Percentiles rank a stretch among this genome's conserved stretches.
Evolutionary conservation across 1,140 invertebrate species (phyloP).

Genomic region (Megathymus violae): DNA sequence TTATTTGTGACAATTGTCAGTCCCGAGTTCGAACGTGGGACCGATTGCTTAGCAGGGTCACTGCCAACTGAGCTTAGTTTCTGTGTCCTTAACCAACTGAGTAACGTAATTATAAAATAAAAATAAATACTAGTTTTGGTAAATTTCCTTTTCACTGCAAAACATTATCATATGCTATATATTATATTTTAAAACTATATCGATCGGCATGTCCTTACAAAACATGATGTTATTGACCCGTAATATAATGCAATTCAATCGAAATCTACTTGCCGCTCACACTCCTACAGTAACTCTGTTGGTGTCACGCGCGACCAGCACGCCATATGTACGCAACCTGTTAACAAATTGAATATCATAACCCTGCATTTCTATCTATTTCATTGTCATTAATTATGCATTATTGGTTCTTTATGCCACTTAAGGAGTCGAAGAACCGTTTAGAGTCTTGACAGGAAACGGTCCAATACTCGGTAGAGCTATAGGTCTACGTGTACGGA

Average conservation of each 20-base stretch:
- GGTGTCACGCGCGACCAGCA: constrained; percentile 44
- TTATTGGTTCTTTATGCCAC: constrained; percentile 1
- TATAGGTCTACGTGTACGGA: no score
- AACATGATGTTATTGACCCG: constrained; percentile 22
- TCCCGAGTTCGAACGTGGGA: no score
- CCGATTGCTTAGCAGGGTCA: no score
- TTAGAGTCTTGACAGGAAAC: background rate
- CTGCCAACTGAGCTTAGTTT: no score
- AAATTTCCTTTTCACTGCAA: no score
- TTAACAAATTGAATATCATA: constrained; percentile 40
- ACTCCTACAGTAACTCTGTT: constrained; percentile 36
- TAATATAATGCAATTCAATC: constrained; percentile 17
- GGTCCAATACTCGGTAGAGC: background rate
- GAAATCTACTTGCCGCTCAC: constrained; percentile 27
- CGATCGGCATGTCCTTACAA: background rate
- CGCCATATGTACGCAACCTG: constrained; percentile 43
- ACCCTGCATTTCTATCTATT: constrained; percentile 3
- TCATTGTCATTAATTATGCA: constrained; percentile 13
- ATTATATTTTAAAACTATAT: no score
- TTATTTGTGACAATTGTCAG: no score
- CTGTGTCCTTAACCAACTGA: no score
- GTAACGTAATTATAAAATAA: no score
- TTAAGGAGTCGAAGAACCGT: background rate
- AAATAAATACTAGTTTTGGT: no score
- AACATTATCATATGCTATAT: no score